phyloP scores from a whole-genome alignment of 2,888 invertebrate genomes.

The Drosophila incognita region DNA sequence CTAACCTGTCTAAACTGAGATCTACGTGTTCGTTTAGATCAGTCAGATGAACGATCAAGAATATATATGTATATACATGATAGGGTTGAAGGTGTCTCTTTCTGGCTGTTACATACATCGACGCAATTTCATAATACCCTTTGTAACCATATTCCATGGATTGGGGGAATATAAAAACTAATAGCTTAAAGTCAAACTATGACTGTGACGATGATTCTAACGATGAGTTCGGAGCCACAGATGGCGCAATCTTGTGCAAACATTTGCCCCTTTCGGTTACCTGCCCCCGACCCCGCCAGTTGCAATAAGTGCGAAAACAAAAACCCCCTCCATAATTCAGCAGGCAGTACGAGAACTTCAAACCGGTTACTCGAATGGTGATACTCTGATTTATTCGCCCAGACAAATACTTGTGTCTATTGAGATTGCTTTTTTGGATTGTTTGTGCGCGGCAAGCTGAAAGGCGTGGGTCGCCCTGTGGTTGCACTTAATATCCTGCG shows the following conservation, averaged over 20 bases:
- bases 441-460: not conserved
- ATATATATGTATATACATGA: too few species aligned
- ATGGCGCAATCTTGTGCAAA: conserved; percentile 21
- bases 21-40: too few species aligned
- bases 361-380: conserved; percentile 17
- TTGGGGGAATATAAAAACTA: not conserved
- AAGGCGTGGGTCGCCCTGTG: conserved; percentile 13
- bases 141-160: not conserved
- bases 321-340: conserved; percentile 15
- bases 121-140: not conserved
- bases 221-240: conserved; percentile 15
- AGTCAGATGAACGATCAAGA: too few species aligned
- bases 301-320: conserved; percentile 11
- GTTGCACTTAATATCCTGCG: conserved; percentile 30
- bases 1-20: too few species aligned
- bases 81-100: too few species aligned
- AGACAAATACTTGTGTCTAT: conserved; percentile 8
- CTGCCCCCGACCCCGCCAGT: not conserved
- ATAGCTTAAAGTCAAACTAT: not conserved
- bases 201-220: not conserved
- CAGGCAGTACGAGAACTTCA: not conserved
- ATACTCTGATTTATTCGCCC: conserved; percentile 1
- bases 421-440: not conserved
- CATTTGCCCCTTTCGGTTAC: not conserved
- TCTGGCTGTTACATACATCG: too few species aligned